phyloP scores from a whole-genome alignment of 92 coral and sea anemone genomes.

The Umimayanthus chanpuru region DNA sequence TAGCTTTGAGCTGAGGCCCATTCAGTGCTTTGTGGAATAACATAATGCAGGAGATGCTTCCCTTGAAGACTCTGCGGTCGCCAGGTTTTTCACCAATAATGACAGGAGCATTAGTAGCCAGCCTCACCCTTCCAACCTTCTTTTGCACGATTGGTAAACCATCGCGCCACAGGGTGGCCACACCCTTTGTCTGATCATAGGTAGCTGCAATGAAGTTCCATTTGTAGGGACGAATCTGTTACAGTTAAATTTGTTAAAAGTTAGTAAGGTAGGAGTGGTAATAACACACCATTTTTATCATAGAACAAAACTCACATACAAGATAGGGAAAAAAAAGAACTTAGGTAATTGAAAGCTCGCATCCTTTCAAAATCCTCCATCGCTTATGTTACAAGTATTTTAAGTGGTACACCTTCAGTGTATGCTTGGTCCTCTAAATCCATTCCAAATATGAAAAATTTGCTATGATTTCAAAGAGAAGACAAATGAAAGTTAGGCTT shows the following conservation, averaged over 20 bases:
- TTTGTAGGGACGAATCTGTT: constrained; percentile 32
- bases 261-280: neutral
- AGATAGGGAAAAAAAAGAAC: too few relatives aligned
- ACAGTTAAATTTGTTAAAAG: neutral
- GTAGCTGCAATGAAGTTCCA: constrained; percentile 43
- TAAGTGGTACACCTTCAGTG: too few relatives aligned
- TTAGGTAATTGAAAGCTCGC: too few relatives aligned
- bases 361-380: too few relatives aligned
- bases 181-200: constrained; percentile 5
- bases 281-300: neutral
- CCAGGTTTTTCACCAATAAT: constrained; percentile 48
- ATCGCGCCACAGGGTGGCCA: constrained; percentile 76
- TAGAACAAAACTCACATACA: too few relatives aligned
- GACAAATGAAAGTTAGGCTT: too few relatives aligned
- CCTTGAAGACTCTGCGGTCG: constrained; percentile 49
- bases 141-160: constrained; percentile 70
- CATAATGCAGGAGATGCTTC: constrained; percentile 55
- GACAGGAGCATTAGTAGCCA: constrained; percentile 83
- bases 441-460: too few relatives aligned
- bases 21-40: constrained; percentile 42
- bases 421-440: too few relatives aligned
- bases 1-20: constrained; percentile 20
- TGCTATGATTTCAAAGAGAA: too few relatives aligned
- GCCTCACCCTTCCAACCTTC: constrained; percentile 72
- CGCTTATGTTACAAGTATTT: too few relatives aligned